Evolutionary conservation across 2,113 vertebrate genomes (phyloP).

Genomic region (Artemisiospiza belli): DNA sequence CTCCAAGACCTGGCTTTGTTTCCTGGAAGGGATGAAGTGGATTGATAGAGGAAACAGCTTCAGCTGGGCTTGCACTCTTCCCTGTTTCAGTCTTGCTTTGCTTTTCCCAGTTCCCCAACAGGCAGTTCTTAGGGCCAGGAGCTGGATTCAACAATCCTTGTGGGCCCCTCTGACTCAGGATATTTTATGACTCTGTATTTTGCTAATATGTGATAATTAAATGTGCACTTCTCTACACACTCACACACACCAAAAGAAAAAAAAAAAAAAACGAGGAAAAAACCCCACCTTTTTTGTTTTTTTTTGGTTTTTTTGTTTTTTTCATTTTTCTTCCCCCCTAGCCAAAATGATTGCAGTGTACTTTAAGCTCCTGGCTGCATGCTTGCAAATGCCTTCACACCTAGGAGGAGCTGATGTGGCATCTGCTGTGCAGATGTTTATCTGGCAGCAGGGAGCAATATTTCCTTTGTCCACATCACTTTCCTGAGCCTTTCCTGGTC

Average conservation of each 20-base stretch:
- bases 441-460: neutral
- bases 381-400: neutral
- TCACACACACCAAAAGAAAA: neutral
- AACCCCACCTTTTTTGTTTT: neutral
- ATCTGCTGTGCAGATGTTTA: conserved; percentile 43
- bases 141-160: accelerated
- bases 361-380: neutral
- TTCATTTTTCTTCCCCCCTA: neutral
- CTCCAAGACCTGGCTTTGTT: neutral
- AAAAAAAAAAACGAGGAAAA: neutral
- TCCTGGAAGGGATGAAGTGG: neutral
- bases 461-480: neutral
- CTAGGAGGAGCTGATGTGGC: neutral
- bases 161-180: neutral
- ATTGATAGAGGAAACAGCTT: neutral
- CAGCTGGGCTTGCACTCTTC: neutral
- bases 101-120: neutral
- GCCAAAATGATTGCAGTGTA: neutral
- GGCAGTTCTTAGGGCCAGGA: neutral
- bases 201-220: neutral
- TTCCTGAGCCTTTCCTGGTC: neutral
- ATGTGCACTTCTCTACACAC: neutral
- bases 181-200: neutral
- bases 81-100: neutral
- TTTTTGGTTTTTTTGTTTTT: too few species aligned